Base-by-base conservation (phyloP, 2,113 vertebrate species). In the Thinocorus orbignyianus region DNA sequence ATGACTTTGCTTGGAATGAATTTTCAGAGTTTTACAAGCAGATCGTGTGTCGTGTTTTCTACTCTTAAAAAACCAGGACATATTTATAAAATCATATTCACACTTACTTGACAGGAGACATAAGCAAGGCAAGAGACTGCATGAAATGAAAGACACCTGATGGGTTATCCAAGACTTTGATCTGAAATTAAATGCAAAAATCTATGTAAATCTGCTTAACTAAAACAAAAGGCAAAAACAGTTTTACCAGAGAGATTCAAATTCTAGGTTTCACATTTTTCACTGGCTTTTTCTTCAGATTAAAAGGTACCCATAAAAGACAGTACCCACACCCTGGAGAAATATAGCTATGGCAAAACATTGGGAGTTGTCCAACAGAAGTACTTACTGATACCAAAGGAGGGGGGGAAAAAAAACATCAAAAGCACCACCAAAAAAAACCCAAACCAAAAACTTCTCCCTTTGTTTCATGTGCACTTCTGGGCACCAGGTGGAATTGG, bases 81-180 rank as follows among this genome's bases (percentile, higher is more conserved):
- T 44, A 31, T 82, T 92, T 61, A 46, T 42, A 82, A 88, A 82
- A 22, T 57, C 19, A 14, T 9, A 17, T 19, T 89, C 62, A 87
- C 79, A 98, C 98, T 98, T 97, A 98, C 98, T 96, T 98, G 84
- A 98, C 97, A 96, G 99, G 99, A 93, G 99, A 99, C 99, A 99
- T 99, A 44, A 99, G 96, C 93, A 99, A 97, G 83, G 99, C 98
- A 91, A 99, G 98, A 48, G 99, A 99, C 58, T 99, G 99, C 99
- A 99, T 99, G 88, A 99, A 99, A 95, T 99, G 98, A 96, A 99
- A 99, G 74, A 99, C 98, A 81, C 99, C 99, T 42, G 97, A 98
- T 7, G 97, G 95, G 73, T 98, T 99, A 88, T 98, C 98, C 97
- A 98, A 97, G 93, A 99, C 98, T 95, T 98, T 98, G 89, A 99